Base-by-base conservation (phyloP, 1,140 invertebrate species). In the Lethrus apterus region DNA sequence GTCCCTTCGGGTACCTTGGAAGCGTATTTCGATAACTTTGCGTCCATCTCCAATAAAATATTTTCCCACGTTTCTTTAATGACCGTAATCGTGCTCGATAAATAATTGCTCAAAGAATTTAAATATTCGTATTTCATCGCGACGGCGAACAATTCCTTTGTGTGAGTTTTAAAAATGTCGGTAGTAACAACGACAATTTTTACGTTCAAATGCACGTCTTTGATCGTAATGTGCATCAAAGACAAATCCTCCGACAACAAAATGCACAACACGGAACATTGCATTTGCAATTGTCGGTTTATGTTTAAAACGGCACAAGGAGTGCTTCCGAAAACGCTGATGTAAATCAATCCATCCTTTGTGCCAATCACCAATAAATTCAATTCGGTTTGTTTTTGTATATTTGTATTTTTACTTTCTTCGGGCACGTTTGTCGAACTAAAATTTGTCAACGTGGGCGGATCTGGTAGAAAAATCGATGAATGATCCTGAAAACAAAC, bases 21-120 rank as follows among this genome's bases (percentile, higher is more conserved):
- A 19, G 88, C 89, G 76, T 93, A 96, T 49, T 84, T 82, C 5
- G 85, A 80, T 46, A 97, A 73, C 70, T 96, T 96, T 32, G 86
- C 83, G 66, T 97, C 92, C 78, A 97, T 89, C 73, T 96, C 93
- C 15, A 93, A 63, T 10, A 96, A 71, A 56, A 95, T 92, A 48
- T 89, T 91, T 70, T 96, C 93, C 89, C 91, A 96, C 0, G 89
- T 86, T 71, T 95, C 92, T 32, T 79, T 84, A 56, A 95, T 86
- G n/a, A 86, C 84, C 53, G 78, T 77, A 63, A 90, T 81, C 2
- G 86, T 86, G 54, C 81, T 78, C 23, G 79, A 79, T 18, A 89
- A 71, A 62, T 89, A 85, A 57, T 78, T 78, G 32, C 83, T 60
- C 4, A 83, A 48, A 23, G 56, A 67, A 50, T 74, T 73, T 9